These are phyloP conservation scores for Fundulus diaphanus DNA, from an alignment of 2,797 vertebrate genomes.

Conservation along the genomic window DNA sequence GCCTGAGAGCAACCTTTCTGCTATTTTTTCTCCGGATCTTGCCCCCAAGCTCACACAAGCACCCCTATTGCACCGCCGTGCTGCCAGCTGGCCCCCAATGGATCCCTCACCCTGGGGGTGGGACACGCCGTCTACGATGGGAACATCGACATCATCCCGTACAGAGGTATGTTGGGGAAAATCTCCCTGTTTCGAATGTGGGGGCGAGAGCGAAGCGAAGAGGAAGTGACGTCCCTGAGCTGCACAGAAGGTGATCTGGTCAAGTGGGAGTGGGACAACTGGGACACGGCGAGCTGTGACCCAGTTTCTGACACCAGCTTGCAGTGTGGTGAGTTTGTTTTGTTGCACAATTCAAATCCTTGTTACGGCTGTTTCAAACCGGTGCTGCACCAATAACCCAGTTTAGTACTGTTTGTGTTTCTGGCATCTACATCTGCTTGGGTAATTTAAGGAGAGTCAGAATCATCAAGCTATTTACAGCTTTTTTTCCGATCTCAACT, in stretches of 20 bases:
- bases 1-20: not conserved
- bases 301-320: slow-evolving; percentile 44
- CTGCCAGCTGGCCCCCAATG: slow-evolving; percentile 54
- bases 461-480: not conserved
- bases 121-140: slow-evolving; percentile 41
- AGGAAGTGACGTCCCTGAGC: slow-evolving; percentile 53
- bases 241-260: slow-evolving; percentile 81
- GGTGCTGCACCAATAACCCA: not conserved
- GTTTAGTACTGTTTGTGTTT: not conserved
- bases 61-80: rapidly evolving
- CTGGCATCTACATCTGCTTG: not conserved
- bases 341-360: not conserved
- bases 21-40: not conserved
- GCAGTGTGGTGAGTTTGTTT: slow-evolving; percentile 75
- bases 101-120: slow-evolving; percentile 76
- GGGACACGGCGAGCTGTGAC: slow-evolving; percentile 55
- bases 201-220: slow-evolving; percentile 52
- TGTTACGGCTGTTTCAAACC: not conserved
- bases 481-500: not conserved
- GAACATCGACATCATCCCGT: not conserved
- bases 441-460: not conserved
- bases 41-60: not conserved
- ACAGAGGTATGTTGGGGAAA: slow-evolving; percentile 41
- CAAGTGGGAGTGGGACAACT: slow-evolving; percentile 72
- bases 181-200: slow-evolving; percentile 81